These are phyloP conservation scores for Caenorhabditis panamensis DNA, from an alignment of 2,888 invertebrate genomes.

Conservation along the genomic window DNA sequence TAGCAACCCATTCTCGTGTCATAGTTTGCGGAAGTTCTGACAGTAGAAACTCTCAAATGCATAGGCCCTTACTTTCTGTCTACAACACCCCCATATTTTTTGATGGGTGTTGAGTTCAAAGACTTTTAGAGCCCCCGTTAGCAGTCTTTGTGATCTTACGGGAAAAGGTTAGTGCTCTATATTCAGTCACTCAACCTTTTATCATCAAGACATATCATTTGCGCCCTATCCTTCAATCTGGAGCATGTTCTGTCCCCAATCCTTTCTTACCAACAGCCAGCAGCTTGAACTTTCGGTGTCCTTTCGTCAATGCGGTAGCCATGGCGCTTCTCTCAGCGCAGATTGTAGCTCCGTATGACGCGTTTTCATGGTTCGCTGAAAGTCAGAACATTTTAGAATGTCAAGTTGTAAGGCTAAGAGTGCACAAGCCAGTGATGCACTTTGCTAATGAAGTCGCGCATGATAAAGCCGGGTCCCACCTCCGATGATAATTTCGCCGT, in stretches of 20 bases:
- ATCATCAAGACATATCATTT: neutral
- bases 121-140: no score
- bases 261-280: slow-evolving; percentile 60
- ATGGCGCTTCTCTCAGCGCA: slow-evolving; percentile 74
- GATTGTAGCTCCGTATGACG: slow-evolving; percentile 86
- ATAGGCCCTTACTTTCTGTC: no score
- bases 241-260: neutral
- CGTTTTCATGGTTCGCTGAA: slow-evolving; percentile 90
- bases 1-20: no score
- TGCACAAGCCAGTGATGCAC: slow-evolving; percentile 8
- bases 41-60: no score
- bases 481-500: slow-evolving; percentile 85
- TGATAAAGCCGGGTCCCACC: slow-evolving; percentile 48
- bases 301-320: slow-evolving; percentile 62
- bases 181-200: neutral
- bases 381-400: slow-evolving; percentile 9
- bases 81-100: no score
- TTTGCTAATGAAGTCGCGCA: slow-evolving; percentile 28
- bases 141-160: no score
- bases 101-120: no score
- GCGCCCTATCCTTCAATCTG: neutral
- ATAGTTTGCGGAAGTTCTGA: no score
- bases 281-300: slow-evolving; percentile 69
- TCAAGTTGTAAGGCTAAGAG: neutral
- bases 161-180: no score